These are phyloP conservation scores for Cetonia aurata DNA, from an alignment of 2,888 invertebrate species.

Conservation along the genomic window DNA sequence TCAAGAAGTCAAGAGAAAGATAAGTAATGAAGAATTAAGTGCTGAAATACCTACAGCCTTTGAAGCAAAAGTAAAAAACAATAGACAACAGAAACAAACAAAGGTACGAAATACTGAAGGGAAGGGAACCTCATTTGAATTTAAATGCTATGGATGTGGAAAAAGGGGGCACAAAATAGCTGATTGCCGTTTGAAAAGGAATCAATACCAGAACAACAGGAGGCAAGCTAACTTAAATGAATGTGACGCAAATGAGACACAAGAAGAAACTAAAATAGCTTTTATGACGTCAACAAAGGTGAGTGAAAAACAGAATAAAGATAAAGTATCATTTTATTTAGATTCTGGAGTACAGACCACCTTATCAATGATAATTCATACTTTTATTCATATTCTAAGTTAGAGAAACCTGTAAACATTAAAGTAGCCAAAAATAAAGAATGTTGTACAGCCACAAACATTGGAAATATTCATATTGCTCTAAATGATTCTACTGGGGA, in stretches of 20 bases:
- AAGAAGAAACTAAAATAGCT: constrained; percentile 7
- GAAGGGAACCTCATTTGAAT: too few species aligned
- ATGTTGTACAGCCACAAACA: too few species aligned
- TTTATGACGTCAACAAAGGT: neutral
- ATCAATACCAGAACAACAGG: neutral
- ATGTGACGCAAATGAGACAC: neutral
- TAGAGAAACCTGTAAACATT: too few species aligned
- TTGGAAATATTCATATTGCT: too few species aligned
- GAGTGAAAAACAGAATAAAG: neutral
- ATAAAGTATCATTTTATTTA: neutral
- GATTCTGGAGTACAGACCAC: constrained; percentile 1
- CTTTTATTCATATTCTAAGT: neutral
- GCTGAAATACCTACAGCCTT: too few species aligned
- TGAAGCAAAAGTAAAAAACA: too few species aligned
- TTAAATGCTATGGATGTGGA: neutral
- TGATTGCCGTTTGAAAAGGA: neutral
- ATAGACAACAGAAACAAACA: too few species aligned
- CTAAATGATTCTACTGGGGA: too few species aligned
- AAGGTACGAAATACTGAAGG: too few species aligned
- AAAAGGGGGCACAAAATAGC: neutral
- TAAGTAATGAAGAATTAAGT: too few species aligned
- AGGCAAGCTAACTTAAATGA: neutral
- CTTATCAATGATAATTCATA: neutral
- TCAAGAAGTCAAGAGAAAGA: constrained; percentile 22
- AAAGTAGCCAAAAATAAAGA: too few species aligned